phyloP scores from a whole-genome alignment of 2,113 vertebrate genomes.

The Pyrgilauda ruficollis region DNA sequence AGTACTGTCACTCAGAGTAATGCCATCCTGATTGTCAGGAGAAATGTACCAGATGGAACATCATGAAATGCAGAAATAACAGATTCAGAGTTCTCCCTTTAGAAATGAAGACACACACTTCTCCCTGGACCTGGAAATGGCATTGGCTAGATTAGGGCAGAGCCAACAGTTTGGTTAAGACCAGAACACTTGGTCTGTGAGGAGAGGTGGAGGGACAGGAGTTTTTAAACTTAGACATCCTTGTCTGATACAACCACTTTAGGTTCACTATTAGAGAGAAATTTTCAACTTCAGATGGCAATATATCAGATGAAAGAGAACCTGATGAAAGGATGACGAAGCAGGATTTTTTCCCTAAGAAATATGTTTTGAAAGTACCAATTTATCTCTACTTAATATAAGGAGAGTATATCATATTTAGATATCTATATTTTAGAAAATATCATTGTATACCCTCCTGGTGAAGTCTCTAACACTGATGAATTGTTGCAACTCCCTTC shows the following conservation, averaged over 20 bases:
- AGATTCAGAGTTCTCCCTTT: not conserved
- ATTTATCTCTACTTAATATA: not conserved
- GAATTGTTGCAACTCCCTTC: not conserved
- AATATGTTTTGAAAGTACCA: not conserved
- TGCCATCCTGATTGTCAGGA: not conserved
- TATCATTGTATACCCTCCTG: not conserved
- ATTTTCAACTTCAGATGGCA: not conserved
- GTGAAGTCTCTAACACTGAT: not conserved
- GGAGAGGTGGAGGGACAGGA: not conserved
- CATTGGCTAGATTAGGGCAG: fast-evolving
- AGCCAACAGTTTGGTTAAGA: not conserved
- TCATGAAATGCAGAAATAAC: not conserved
- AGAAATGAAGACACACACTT: not conserved
- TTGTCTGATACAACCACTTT: not conserved
- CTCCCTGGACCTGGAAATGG: not conserved
- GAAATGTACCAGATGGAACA: not conserved
- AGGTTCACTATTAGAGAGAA: not conserved
- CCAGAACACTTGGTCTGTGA: not conserved
- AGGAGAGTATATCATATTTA: not conserved
- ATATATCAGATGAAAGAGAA: not conserved
- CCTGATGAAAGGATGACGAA: not conserved
- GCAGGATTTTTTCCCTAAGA: fast-evolving
- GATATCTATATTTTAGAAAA: not conserved
- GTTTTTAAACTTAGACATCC: not conserved
- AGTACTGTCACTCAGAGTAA: not conserved